Conservation (phyloP, 1,140 invertebrate species). For the Rhagoletis zephyria region DNA sequence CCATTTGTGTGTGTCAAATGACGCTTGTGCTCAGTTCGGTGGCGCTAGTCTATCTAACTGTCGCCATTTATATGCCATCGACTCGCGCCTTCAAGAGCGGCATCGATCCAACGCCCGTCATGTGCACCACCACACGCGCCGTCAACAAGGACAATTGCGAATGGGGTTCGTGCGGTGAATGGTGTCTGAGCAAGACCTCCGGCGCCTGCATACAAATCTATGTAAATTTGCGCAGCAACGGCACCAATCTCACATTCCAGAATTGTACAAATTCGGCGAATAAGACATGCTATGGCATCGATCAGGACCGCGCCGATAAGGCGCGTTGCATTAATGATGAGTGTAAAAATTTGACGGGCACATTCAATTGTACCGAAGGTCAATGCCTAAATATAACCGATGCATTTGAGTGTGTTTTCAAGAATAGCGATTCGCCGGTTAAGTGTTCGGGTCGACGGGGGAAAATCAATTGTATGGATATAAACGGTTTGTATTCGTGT, state of each 20-base stretch:
- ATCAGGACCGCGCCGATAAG: conserved; percentile 87
- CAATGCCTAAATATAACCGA: conserved; percentile 90
- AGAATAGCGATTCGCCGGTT: conserved; percentile 84
- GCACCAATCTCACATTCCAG: conserved; percentile 82
- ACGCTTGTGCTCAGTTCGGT: conserved; percentile 89
- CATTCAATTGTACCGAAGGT: conserved; percentile 87
- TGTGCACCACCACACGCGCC: conserved; percentile 90
- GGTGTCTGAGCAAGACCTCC: conserved; percentile 91
- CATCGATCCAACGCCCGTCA: conserved; percentile 86
- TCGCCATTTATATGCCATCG: conserved; percentile 81
- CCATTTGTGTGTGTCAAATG: conserved; percentile 93
- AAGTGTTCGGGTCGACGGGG: conserved; percentile 87
- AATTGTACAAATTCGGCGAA: conserved; percentile 89
- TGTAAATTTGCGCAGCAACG: conserved; percentile 87
- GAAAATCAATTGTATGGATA: conserved; percentile 89
- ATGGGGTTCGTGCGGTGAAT: conserved; percentile 91
- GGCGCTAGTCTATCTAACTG: conserved; percentile 87
- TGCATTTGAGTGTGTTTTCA: conserved; percentile 88
- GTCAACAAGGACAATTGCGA: conserved; percentile 86
- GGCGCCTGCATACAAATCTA: conserved; percentile 90
- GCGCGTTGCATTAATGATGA: conserved; percentile 89
- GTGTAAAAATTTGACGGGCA: conserved; percentile 88
- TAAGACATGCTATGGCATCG: conserved; percentile 90
- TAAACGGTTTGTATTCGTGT: conserved; percentile 88
- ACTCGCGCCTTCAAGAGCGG: conserved; percentile 88